Conservation (phyloP, 2,113 vertebrate genomes). For the Tupaia chinensis region DNA sequence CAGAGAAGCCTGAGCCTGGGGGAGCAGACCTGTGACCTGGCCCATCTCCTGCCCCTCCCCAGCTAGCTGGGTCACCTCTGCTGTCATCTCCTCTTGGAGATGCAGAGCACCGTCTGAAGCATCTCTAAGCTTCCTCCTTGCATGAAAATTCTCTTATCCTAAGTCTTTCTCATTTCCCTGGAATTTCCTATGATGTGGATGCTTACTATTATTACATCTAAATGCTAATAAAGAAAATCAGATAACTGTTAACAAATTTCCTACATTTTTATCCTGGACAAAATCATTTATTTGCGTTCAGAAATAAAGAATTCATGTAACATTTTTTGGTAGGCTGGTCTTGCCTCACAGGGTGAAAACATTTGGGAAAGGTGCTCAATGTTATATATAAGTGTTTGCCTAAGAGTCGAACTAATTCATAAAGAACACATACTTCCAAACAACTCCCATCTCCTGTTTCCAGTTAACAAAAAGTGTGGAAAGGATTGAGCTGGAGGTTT, state of each 20-base stretch:
- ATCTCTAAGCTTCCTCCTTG: neutral
- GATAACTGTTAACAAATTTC: neutral
- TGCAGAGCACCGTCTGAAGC: fast-evolving
- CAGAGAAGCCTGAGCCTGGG: neutral
- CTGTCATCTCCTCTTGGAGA: neutral
- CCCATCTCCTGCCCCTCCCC: no score
- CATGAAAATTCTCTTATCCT: neutral
- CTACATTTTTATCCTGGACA: neutral
- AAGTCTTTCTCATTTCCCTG: neutral
- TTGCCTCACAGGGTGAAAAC: neutral
- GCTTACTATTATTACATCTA: neutral
- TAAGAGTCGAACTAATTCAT: fast-evolving
- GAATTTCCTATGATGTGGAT: neutral
- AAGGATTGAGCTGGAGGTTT: neutral
- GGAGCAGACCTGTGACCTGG: neutral
- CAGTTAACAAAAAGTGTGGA: neutral
- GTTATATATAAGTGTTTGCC: neutral
- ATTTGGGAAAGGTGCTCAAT: neutral
- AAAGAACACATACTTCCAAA: neutral
- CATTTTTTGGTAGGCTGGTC: neutral
- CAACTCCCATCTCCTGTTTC: neutral
- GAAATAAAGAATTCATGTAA: neutral
- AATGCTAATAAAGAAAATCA: neutral
- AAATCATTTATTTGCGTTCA: neutral
- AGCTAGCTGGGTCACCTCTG: no score